Percentiles rank a stretch among this genome's conserved stretches.
phyloP scores from a whole-genome alignment of 2,888 invertebrate genomes.

The Ophion ventricosus region DNA sequence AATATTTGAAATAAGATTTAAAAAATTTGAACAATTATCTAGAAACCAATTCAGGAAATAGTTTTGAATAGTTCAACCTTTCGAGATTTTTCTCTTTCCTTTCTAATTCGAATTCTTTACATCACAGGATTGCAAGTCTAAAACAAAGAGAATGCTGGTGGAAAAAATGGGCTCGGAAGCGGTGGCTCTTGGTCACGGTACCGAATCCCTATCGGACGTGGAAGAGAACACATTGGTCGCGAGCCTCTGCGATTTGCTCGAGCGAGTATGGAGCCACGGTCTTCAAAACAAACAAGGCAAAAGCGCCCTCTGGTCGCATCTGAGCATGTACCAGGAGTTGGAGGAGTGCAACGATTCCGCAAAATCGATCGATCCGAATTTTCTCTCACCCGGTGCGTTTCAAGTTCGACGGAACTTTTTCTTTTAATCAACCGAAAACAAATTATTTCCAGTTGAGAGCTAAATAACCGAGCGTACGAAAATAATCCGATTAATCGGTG shows the following conservation, averaged over 20 bases:
- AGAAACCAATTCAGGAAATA: no score
- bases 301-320: slow-evolving; percentile 98
- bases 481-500: neutral
- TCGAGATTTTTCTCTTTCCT: neutral
- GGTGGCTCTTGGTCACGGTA: slow-evolving; percentile 95
- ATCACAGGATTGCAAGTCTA: slow-evolving; percentile 92
- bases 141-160: slow-evolving; percentile 99
- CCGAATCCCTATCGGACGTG: slow-evolving; percentile 89
- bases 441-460: neutral
- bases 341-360: slow-evolving; percentile 87
- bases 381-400: slow-evolving; percentile 86
- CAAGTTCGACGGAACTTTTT: neutral
- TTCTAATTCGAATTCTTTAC: neutral
- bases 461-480: neutral
- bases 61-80: neutral
- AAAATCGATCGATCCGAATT: slow-evolving; percentile 86
- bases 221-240: slow-evolving; percentile 99
- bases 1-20: neutral
- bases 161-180: slow-evolving; percentile 99
- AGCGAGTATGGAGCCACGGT: slow-evolving; percentile 99
- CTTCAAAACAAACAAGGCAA: slow-evolving; percentile 98
- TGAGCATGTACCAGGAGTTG: slow-evolving; percentile 94
- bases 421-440: neutral
- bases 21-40: neutral
- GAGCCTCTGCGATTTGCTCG: slow-evolving; percentile 98